Evolutionary conservation across 2,888 invertebrate species (phyloP), one percentile per base, ranked within the genome.

Genomic region (Synanthedon myopaeformis): DNA sequence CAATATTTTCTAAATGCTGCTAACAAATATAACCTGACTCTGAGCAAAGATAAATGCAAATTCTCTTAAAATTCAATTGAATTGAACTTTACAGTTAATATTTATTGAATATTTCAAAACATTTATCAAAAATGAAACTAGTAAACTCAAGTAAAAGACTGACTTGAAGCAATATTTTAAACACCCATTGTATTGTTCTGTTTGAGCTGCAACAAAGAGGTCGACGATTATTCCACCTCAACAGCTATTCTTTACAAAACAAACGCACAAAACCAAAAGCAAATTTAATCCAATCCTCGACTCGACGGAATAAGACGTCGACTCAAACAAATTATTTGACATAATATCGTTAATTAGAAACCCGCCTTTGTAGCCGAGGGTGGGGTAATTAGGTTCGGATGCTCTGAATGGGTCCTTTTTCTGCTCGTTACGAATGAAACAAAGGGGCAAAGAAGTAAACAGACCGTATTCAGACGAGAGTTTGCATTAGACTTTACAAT

Each of bases 271-370:
- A 62, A 69, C 72, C 72, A 62, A 71, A 75, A 71, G 71, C 73
- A 76, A 82, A 80, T 79, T 81, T 81, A 85, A 83, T 86, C 82
- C 81, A 78, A 81, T 81, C 79, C 76, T 64, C 74, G 75, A 71
- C 65, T 77, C 69, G 67, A 71, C 73, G 73, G 72, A 82, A 68
- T 76, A 83, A 85, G 84, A 82, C 81, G 83, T 77, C 70, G 82
- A 69, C 72, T 84, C 80, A 82, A 86, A 83, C 85, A 83, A 87
- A 86, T 87, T 86, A 86, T 86, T 84, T 86, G 86, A 85, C 85
- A 86, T 87, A 87, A 87, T 86, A 84, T 86, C 82, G 86, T 86
- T 87, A 87, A 86, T 87, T 86, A 86, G 82, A 82, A 83, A 72
- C 82, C 83, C 82, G 81, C 80, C 66, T 85, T 85, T 82, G 84